Percentiles rank a stretch among this genome's conserved stretches.
Evolutionary conservation across 2,113 vertebrate genomes (phyloP).

Genomic region (Dasyprocta punctata): DNA sequence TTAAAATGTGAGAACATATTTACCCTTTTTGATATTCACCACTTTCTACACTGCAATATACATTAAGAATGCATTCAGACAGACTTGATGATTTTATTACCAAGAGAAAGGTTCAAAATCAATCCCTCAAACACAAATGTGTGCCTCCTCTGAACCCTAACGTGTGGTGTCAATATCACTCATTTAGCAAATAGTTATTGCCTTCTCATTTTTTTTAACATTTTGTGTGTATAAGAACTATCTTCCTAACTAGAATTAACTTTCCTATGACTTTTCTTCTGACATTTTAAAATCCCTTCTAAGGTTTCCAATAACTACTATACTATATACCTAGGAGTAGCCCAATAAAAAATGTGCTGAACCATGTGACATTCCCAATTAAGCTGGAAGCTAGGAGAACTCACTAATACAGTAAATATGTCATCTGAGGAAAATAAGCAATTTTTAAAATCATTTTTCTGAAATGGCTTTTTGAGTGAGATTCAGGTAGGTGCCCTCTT

Average conservation of each 20-base stretch:
- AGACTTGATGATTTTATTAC: background rate
- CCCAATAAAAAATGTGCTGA: constrained; percentile 38
- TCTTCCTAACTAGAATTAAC: background rate
- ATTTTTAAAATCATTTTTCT: background rate
- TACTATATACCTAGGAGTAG: background rate
- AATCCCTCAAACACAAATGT: background rate
- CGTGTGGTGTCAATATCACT: background rate
- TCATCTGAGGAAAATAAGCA: background rate
- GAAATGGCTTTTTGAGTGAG: background rate
- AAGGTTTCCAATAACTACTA: background rate
- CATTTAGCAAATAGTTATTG: background rate
- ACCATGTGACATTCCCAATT: background rate
- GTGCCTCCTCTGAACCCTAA: background rate
- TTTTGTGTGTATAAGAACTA: background rate
- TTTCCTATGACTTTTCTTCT: background rate
- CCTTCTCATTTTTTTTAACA: background rate
- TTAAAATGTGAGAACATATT: background rate
- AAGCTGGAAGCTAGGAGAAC: background rate
- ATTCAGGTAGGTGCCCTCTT: background rate
- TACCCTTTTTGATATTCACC: background rate
- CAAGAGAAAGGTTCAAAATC: constrained; percentile 36
- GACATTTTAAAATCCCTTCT: background rate
- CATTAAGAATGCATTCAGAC: background rate
- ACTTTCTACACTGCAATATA: background rate
- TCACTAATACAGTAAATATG: background rate